Conservation (phyloP, 2,113 vertebrate genomes). For the Melanerpes aurifrons region DNA sequence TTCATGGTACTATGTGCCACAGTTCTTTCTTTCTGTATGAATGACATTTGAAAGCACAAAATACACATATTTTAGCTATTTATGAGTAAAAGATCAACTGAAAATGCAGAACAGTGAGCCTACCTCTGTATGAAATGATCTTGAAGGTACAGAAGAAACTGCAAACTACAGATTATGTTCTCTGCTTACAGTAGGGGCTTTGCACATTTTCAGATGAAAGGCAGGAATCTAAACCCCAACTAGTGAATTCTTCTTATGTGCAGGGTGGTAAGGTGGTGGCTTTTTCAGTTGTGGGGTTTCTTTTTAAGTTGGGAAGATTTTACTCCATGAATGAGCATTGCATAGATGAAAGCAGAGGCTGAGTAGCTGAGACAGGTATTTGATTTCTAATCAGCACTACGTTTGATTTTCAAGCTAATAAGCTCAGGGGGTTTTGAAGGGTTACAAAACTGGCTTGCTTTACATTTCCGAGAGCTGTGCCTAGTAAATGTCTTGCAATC, state of each 20-base stretch:
- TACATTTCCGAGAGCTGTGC: not conserved
- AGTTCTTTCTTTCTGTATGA: not conserved
- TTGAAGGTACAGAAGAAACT: not conserved
- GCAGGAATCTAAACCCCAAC: not conserved
- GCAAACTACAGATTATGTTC: accelerated
- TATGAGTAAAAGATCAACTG: not conserved
- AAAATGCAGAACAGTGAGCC: not conserved
- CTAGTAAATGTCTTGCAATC: not conserved
- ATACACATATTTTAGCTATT: not conserved
- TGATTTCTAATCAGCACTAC: not conserved
- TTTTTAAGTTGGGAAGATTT: not conserved
- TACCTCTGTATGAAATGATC: not conserved
- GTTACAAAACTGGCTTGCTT: not conserved
- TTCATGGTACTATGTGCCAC: not conserved
- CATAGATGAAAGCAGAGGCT: not conserved
- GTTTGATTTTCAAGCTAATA: not conserved
- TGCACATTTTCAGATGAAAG: not conserved
- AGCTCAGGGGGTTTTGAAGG: not conserved
- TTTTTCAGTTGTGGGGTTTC: too few species aligned
- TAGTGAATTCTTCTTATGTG: not conserved
- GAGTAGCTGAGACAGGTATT: not conserved
- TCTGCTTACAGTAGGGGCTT: not conserved
- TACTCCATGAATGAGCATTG: not conserved
- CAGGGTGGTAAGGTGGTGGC: not conserved
- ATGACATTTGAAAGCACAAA: not conserved